Base-by-base conservation (phyloP, 2,113 vertebrate species). In the Hemichromis elongatus region DNA sequence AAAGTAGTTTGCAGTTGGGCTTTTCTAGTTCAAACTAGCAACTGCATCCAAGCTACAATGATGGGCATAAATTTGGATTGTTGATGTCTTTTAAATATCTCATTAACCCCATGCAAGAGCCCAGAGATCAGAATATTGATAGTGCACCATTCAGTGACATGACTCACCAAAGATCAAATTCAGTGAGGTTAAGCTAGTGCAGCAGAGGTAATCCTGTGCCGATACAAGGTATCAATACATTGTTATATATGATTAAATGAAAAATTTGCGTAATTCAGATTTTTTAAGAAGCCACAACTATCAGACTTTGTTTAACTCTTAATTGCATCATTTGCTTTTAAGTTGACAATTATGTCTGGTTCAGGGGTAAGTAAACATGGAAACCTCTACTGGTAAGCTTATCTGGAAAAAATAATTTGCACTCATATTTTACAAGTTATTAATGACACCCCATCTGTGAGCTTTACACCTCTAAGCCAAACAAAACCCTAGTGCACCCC, bases 21-120 rank as follows among this genome's bases (percentile, higher is more conserved):
- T 81, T 11, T 55, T 14, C 66, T n/a, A 55, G 2, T 80, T 18
- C 10, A 68, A 73, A 83, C 82, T 59, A 70, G 19, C 9, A 40
- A 42, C 13, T 47, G 13, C 11, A 11, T 54, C 5, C 63, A 77
- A 73, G 28, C 26, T 77, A 61, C 47, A 50, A 75, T 82, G 94
- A 96, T 95, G 95, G 95, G 95, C 95, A 96, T 95, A 95, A 90
- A 95, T 94, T 95, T 95, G 88, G 77, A 90, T 82, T 37, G 18
- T 26, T 21, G 56, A 86, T 63, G 77, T 53, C 61, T 33, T 83
- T 81, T 42, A 26, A 79, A 55, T 16, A 14, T 50, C 5, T 35
- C 14, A 7, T 59, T 21, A 55, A 82, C 30, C 33, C 47, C 37
- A 19, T 80, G n/a, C 81, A 90, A 30, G 5, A 85, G n/a, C 26